Base-by-base conservation (phyloP, 2,113 vertebrate species). In the Corythoichthys intestinalis region DNA sequence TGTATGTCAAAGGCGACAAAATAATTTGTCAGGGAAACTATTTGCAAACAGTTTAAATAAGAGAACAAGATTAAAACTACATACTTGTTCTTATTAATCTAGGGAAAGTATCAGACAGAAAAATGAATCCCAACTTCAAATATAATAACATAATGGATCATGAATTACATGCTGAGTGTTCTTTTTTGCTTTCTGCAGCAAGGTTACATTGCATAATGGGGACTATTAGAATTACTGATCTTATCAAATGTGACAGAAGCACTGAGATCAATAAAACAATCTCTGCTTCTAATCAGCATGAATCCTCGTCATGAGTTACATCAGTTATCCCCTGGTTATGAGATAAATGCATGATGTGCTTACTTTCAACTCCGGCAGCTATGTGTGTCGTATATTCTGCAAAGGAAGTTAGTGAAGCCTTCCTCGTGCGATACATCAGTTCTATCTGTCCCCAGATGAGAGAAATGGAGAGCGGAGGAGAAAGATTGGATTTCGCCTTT, bases 401-500 rank as follows among this genome's bases (percentile, higher is more conserved):
- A 35, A 70, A 64, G 59, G 71, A 70, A 49, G 67, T 62, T 11
- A 52, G 48, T 13, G 66, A 71, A 72, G 69, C 68, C 79, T 68
- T 52, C 72, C 56, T n/a, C 41, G 77, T 17, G 62, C 54, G 34
- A 71, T 82, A 66, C 53, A 70, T 79, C 75, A 70, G 72, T 49
- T 54, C 64, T 65, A 75, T 80, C 74, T 72, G 70, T 81, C 75
- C 70, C n/a, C 66, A 50, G 73, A 72, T 41, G 46, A 12, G 73
- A 66, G 73, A 61, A 78, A 75, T 68, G 3, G 62, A 56, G 52
- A 59, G 63, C 48, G 12, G 20, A 65, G 64, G 20, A 50, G 69
- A 72, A 59, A 83, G 69, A 88, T 84, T 72, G 74, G 73, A 85
- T 83, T 83, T 82, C 50, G 28, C 64, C 74, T 82, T 62, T 76